Evolutionary conservation across 2,888 invertebrate genomes (phyloP).

Genomic region (Oscheius sp.): DNA sequence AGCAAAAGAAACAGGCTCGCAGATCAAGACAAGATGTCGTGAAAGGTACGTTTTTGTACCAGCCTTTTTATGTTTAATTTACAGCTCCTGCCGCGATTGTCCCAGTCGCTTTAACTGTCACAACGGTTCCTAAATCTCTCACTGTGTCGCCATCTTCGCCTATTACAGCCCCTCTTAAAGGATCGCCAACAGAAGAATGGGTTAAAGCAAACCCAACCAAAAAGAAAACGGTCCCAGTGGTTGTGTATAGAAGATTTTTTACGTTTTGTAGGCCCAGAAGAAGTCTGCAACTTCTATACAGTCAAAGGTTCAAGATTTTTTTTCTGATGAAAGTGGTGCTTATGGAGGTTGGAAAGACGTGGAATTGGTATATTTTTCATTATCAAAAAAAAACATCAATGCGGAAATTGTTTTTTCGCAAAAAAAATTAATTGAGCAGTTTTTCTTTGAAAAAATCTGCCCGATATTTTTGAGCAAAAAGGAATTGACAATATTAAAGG

Average conservation of each 20-base stretch:
- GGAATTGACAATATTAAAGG: too few species aligned
- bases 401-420: too few species aligned
- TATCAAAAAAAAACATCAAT: neutral
- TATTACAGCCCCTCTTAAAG: slow-evolving; percentile 11
- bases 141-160: slow-evolving; percentile 13
- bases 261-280: slow-evolving; percentile 18
- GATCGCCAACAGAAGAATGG: slow-evolving; percentile 52
- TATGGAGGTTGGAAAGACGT: slow-evolving; percentile 45
- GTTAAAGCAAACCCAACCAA: slow-evolving; percentile 45
- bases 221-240: slow-evolving; percentile 40
- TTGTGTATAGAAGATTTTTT: neutral
- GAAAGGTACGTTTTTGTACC: neutral
- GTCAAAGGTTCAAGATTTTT: slow-evolving; percentile 19
- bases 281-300: slow-evolving; percentile 4
- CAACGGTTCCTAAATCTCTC: neutral
- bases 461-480: too few species aligned
- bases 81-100: neutral
- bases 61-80: neutral
- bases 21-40: slow-evolving; percentile 10
- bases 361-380: slow-evolving; percentile 46
- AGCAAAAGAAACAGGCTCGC: slow-evolving; percentile 19
- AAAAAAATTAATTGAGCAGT: neutral
- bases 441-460: too few species aligned
- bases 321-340: slow-evolving; percentile 31
- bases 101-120: neutral